phyloP scores from a whole-genome alignment of 2,888 invertebrate genomes.

The Archips crataeganus region DNA sequence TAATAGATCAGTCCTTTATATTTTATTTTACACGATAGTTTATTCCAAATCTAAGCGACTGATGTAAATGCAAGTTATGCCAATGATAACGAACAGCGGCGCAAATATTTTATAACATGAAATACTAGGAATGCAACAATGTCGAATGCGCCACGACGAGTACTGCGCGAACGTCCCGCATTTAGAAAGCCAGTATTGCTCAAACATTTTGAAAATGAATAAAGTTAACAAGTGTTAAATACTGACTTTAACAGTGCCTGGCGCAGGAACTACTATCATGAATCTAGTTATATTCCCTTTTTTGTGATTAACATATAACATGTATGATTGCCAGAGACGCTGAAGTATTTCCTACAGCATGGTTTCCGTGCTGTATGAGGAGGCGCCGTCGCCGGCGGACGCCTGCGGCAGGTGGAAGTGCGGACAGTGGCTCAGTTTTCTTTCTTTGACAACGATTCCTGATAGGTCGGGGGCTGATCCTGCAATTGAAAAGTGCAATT shows the following conservation, averaged over 20 bases:
- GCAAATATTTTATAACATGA: not conserved
- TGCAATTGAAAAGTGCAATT: slow-evolving; percentile 64
- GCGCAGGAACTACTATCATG: not conserved
- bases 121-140: slow-evolving; percentile 7
- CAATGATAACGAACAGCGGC: not conserved
- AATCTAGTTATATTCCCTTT: not conserved
- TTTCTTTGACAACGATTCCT: slow-evolving; percentile 91
- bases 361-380: slow-evolving; percentile 27
- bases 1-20: slow-evolving; percentile 2
- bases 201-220: not conserved
- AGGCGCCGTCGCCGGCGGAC: not conserved
- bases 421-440: slow-evolving; percentile 87
- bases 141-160: not conserved
- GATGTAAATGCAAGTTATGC: not conserved
- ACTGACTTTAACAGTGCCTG: not conserved
- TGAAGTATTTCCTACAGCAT: slow-evolving; percentile 6
- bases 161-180: not conserved
- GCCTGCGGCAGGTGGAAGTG: slow-evolving; percentile 66
- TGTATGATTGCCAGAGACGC: not conserved
- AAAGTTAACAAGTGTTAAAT: not conserved
- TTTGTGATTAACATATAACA: not conserved
- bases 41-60: slow-evolving; percentile 2
- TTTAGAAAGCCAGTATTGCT: not conserved
- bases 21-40: not conserved
- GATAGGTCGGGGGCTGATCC: slow-evolving; percentile 94